phyloP scores from a whole-genome alignment of 2,797 vertebrate species.

The Tangara arthus region DNA sequence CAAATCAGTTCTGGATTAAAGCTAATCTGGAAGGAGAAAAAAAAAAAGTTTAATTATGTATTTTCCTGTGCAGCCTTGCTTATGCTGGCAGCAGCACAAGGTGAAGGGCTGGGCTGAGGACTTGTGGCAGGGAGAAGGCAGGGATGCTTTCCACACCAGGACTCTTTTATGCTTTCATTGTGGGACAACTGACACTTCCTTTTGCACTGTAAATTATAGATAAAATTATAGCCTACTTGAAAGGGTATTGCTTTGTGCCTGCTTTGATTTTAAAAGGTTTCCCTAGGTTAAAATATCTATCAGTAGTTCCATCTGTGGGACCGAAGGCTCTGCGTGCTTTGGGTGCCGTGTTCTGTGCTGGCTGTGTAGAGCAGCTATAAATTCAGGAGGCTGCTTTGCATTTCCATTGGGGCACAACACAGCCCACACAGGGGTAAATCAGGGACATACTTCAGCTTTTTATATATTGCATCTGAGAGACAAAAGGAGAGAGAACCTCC shows the following conservation, averaged over 20 bases:
- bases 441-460: not conserved
- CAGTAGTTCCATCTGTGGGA: not conserved
- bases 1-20: not conserved
- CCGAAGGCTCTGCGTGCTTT: not conserved
- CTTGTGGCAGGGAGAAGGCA: not conserved
- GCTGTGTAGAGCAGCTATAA: not conserved
- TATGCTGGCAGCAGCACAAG: not conserved
- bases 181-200: not conserved
- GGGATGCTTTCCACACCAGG: not conserved
- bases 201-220: not conserved
- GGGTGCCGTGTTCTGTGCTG: not conserved
- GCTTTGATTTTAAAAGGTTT: slow-evolving; percentile 1
- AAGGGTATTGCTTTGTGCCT: not conserved
- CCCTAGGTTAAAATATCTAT: not conserved
- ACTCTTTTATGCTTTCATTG: not conserved
- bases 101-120: not conserved
- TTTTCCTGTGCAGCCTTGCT: not conserved
- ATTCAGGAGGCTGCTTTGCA: not conserved
- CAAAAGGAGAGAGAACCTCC: not conserved
- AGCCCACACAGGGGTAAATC: not conserved
- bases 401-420: not conserved
- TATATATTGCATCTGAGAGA: not conserved
- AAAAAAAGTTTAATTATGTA: not conserved
- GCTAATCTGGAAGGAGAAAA: not conserved
- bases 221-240: not conserved